Conservation (phyloP, 2,113 vertebrate species). For the Podilymbus podiceps region DNA sequence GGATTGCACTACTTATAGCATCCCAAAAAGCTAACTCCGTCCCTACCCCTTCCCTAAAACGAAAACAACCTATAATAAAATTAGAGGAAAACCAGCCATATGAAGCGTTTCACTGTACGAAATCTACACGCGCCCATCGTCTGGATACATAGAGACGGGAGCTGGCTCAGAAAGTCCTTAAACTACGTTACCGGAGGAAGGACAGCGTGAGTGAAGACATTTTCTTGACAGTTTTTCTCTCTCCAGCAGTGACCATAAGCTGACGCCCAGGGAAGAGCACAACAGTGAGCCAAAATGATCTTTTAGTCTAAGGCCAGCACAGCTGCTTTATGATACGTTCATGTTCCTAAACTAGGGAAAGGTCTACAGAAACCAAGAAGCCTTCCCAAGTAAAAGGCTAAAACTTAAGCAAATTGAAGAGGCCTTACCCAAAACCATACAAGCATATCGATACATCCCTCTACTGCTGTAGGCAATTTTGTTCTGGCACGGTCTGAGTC, state of each 20-base stretch:
- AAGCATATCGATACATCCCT: not conserved
- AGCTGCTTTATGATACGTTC: not conserved
- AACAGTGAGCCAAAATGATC: not conserved
- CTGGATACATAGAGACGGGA: not conserved
- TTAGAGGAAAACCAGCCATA: not conserved
- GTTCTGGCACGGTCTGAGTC: rapidly evolving
- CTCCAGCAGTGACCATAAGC: not conserved
- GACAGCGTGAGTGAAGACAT: not conserved
- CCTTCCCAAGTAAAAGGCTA: not conserved
- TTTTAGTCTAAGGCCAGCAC: not conserved
- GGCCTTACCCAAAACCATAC: not conserved
- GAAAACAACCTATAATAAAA: not conserved
- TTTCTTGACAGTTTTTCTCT: not conserved
- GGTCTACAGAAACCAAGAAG: not conserved
- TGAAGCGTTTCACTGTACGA: not conserved
- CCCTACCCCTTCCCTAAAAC: not conserved
- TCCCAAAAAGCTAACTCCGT: not conserved
- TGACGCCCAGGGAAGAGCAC: not conserved
- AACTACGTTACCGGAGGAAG: not conserved
- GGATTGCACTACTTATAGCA: not conserved
- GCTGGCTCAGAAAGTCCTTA: not conserved
- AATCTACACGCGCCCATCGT: not conserved
- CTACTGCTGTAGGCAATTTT: not conserved
- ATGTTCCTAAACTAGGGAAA: not conserved
- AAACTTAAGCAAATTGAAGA: not conserved